Percentiles rank a stretch among this genome's conserved stretches.
Conservation (phyloP, 2,113 vertebrate genomes). For the Saimiri boliviensis region DNA sequence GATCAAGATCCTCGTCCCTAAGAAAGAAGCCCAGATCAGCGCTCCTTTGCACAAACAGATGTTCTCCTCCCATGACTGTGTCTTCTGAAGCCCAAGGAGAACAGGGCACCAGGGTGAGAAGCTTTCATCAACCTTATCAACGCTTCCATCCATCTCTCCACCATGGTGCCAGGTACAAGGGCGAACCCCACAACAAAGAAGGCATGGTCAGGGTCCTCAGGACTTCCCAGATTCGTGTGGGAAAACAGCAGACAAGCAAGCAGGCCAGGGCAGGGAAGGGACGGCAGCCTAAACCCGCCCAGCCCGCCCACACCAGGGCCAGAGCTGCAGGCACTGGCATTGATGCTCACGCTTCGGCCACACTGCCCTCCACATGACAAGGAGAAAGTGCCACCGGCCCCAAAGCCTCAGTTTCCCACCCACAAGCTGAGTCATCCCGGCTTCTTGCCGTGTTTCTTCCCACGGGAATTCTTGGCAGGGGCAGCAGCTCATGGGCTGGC, state of each 20-base stretch:
- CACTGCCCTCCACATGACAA: background rate
- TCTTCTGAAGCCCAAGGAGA: background rate
- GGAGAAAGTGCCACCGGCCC: background rate
- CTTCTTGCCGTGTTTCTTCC: background rate
- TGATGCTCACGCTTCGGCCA: background rate
- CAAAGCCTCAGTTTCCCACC: background rate
- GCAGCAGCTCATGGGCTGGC: fast-evolving
- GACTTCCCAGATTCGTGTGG: background rate
- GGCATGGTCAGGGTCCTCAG: background rate
- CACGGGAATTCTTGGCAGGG: fast-evolving
- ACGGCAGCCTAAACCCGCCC: background rate
- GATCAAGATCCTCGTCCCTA: fast-evolving
- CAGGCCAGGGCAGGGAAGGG: background rate
- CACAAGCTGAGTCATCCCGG: fast-evolving
- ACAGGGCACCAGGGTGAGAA: fast-evolving
- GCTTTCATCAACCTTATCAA: too few species aligned
- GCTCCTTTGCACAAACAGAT: fast-evolving
- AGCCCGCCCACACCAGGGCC: background rate
- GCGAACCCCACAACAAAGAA: fast-evolving
- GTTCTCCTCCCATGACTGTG: too few species aligned
- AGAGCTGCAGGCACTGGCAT: background rate
- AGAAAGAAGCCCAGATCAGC: background rate
- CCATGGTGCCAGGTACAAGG: fast-evolving
- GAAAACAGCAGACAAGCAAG: background rate
- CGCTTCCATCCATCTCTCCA: fast-evolving